Base-by-base conservation (phyloP, 2,797 vertebrate species). In the Thalassophryne amazonica region DNA sequence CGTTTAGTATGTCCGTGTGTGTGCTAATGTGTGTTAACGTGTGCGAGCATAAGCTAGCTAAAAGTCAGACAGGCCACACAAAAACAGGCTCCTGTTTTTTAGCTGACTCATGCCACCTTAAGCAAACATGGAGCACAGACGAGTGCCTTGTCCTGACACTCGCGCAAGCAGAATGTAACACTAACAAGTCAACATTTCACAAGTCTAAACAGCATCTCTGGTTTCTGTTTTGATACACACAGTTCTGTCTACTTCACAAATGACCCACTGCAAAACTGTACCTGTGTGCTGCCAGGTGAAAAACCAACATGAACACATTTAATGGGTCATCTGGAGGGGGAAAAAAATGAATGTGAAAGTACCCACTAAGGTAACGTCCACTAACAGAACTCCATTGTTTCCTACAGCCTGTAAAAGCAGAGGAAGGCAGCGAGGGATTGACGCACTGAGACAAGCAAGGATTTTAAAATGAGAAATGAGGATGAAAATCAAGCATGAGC, bases 71-170 rank as follows among this genome's bases (percentile, higher is more conserved):
- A 56, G 73, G 75, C 51, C 73, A 67, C 65, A 68, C 76, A 15
- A 83, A 86, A 81, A 84, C 83, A 84, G 79, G 45, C 74, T 76
- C 73, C 84, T 76, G 78, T 88, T 87, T 86, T 85, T 73, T 73
- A 70, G 72, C 77, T 85, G 87, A 88, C 69, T 89, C 86, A 88
- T 75, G 77, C 77, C 87, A 86, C 78, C 86, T 86, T 89, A 73
- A 83, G 75, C 86, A 91, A 89, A 91, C 75, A 90, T 51, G 47
- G 38, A 85, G 70, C 74, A 89, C 86, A 91, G 68, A 89, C 83
- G 76, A 68, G 68, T 66, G 77, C 84, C 81, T 91, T 91, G 86
- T 90, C 63, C 70, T 36, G 18, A 30, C 17, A 1, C 18, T 28
- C 14, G 41, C 37, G 24, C 20, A 22, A 20, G 25, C 47, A 75